A percentile compares a stretch with the other conserved stretches of the same genome.
Evolutionary conservation across 2,888 invertebrate species (phyloP).

Genomic region (Rotaria sp.): DNA sequence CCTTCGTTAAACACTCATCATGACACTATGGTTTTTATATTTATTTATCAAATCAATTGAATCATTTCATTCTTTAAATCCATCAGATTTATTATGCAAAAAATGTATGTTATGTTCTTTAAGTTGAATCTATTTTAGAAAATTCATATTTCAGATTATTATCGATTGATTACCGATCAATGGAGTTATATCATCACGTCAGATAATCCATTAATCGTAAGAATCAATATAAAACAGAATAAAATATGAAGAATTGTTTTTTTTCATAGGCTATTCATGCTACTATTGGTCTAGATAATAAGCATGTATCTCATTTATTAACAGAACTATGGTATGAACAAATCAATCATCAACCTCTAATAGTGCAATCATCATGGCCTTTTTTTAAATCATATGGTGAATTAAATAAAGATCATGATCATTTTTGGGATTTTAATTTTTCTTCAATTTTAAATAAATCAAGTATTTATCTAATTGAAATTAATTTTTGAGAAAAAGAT

Average conservation of each 20-base stretch:
- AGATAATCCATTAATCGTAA: not conserved
- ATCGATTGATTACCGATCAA: not conserved
- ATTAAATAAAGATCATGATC: not conserved
- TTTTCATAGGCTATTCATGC: not conserved
- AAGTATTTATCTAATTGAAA: not conserved
- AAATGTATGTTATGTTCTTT: not conserved
- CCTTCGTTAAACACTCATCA: not conserved
- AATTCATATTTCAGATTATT: not conserved
- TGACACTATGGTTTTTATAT: not conserved
- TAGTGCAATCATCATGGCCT: not conserved
- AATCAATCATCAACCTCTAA: not conserved
- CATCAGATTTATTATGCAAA: not conserved
- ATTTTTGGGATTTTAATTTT: not conserved
- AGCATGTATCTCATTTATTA: not conserved
- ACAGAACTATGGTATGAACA: not conserved
- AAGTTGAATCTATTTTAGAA: too few relatives aligned
- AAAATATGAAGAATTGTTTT: not conserved
- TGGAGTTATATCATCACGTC: not conserved
- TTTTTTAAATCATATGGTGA: not conserved
- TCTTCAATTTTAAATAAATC: not conserved
- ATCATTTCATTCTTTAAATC: not conserved
- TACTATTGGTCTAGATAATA: not conserved
- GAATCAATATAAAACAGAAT: not conserved
- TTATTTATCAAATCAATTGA: not conserved
- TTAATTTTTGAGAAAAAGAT: not conserved